Evolutionary conservation across 2,797 vertebrate genomes (phyloP), one percentile per base, ranked within the genome.

Genomic region (Prunella strophiata): DNA sequence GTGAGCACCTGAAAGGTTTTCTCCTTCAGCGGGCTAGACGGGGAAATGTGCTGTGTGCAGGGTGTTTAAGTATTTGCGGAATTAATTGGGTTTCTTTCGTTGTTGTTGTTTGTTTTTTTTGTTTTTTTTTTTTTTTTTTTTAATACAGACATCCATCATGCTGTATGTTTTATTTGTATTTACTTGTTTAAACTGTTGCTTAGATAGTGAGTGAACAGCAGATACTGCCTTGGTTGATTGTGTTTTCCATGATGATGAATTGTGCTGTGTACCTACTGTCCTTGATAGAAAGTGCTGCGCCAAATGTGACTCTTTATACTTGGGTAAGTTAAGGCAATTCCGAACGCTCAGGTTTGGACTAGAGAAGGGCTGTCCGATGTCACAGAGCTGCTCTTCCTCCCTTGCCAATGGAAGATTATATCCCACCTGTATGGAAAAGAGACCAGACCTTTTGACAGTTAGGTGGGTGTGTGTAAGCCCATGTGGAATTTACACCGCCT

Each of bases 141-240:
- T 5, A 23, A 1, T 22, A 2, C 3, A 25, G 16, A 4, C 19
- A 1, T 36, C 14, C 6, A 0, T 45, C 26, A 2, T 5, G n/a
- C 36, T 47, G 7, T 3, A 2, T 1, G 8, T 26, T 63, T 71
- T 5, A 4, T 34, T 63, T 68, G 45, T 77, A 5, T 66, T 81
- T 54, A 23, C 42, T 52, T 51, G 51, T 51, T 84, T 22, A 20
- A 94, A 45, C 58, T 80, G 54, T 76, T 86, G 88, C 63, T n/a
- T 80, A 79, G 71, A 5, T 51, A 27, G 71, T 30, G 18, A 52
- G 13, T 5, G 57, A 48, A 5, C 16, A 2, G 3, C 5, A 27
- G 26, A 3, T 36, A 6, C 3, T 23, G 32, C 57, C 34, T 9
- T 5, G 7, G 18, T 16, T 21, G 61, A n/a, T 57, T 32, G 19